Evolutionary conservation across 1,140 invertebrate genomes (phyloP), one percentile per base, ranked within the genome.

Genomic region (Euborellia annulipes): DNA sequence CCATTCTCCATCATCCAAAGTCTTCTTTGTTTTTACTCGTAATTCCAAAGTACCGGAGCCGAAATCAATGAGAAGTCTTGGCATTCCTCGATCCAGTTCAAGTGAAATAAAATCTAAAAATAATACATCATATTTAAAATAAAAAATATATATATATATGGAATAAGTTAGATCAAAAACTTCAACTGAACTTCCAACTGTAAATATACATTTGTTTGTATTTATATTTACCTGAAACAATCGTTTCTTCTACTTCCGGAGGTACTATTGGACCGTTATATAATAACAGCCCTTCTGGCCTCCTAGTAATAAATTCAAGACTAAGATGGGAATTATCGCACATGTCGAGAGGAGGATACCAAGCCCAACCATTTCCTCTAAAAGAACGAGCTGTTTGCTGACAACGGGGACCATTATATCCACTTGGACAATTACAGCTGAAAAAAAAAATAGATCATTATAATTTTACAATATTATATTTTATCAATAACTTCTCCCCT

Each of bases 211-310:
- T n/a, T n/a, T n/a, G 18, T 36, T n/a, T 19, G 9, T 36, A 16
- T n/a, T 49, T 36, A 39, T 52, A 6, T 37, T 58, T 55, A 70
- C 70, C 84, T 2, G 83, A 87, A 36, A 90, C 79, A 63, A 90
- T 75, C 48, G 79, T 73, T 72, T 92, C 87, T 58, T 92, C 88
- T 3, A 75, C 62, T 65, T 92, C 87, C 0, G 86, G 87, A 39
- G 86, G 82, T 13, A 87, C 87, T 53, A 95, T 91, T 0, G 94
- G 93, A 27, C 94, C 94, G 64, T 96, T 97, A 62, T 97, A 98
- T 7, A 98, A 66, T 36, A 98, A 68, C n/a, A 95, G 67, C 2
- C 92, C 93, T 59, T 94, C 87, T 0, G 79, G 75, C 61, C 87
- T 84, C 53, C 78, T 72, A 0, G 93, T 96, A 45, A 93, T 83